These are phyloP conservation scores for Pampus argenteus DNA, from an alignment of 2,797 vertebrate genomes.

Conservation along the genomic window DNA sequence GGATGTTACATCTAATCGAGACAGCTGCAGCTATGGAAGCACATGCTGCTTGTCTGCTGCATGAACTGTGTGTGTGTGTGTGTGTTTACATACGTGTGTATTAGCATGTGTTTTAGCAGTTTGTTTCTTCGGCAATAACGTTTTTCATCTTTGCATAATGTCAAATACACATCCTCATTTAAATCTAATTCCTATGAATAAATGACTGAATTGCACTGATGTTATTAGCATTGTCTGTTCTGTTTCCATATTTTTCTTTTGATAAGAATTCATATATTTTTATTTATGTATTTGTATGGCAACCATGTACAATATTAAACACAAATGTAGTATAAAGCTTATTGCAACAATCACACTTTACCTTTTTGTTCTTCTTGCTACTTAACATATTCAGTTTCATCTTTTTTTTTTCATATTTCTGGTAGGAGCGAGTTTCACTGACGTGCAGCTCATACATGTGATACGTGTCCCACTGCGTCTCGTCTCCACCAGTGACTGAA, in stretches of 20 bases:
- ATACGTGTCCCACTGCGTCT: slow-evolving; percentile 21
- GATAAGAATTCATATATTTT: not conserved
- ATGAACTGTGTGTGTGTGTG: slow-evolving; percentile 35
- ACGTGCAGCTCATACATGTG: not conserved
- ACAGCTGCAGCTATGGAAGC: slow-evolving; percentile 77
- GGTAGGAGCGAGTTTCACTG: not conserved
- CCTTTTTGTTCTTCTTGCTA: no score
- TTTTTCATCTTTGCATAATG: not conserved
- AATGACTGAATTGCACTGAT: slow-evolving; percentile 25
- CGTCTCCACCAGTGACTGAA: slow-evolving; percentile 17
- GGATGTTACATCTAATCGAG: slow-evolving; percentile 31
- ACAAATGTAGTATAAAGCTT: no score
- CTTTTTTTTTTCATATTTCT: no score
- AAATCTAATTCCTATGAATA: slow-evolving; percentile 51
- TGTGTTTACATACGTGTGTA: slow-evolving; percentile 10
- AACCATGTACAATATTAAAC: no score
- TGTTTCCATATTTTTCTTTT: not conserved
- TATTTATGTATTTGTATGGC: not conserved
- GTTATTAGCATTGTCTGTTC: not conserved
- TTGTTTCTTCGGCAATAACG: slow-evolving; percentile 4
- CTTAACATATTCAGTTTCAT: no score
- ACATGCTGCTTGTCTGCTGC: slow-evolving; percentile 52
- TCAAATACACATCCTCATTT: not conserved
- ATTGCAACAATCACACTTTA: no score
- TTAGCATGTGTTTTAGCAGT: slow-evolving; percentile 32